Base-by-base conservation (phyloP, 2,888 invertebrate genomes). In the Dolichomitus sp. region DNA sequence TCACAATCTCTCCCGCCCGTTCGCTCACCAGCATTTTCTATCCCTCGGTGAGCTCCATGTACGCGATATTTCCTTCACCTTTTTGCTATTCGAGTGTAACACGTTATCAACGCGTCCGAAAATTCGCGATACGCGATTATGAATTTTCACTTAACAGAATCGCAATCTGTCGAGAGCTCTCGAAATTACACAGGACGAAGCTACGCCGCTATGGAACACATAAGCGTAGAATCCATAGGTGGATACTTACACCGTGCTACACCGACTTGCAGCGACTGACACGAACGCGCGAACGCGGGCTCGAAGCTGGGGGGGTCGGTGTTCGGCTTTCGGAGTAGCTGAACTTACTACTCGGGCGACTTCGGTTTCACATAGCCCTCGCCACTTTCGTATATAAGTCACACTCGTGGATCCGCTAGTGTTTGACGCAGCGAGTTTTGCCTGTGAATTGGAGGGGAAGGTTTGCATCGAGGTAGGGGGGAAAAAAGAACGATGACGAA, bases 1-100 rank as follows among this genome's bases (percentile, higher is more conserved):
- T 63, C 23, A 59, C 45, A 48, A 72, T 83, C 66, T 86, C 87
- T 90, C 88, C 87, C 89, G 89, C 88, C 86, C 87, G 89, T 90
- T 88, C 87, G 81, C 92, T 92, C 88, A 92, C 92, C 92, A 92
- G 87, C 92, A 92, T 92, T 88, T 91, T 91, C 48, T 89, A 92
- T 84, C 87, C 88, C 84, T 91, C 85, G 76, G 86, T 85, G 74
- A 87, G 85, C 89, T 86, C 87, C 91, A 90, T 90, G 87, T 82
- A 89, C 86, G 87, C 80, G 72, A 88, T 80, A 76, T 61, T 68
- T 69, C 59, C 54, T 69, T 52, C 52, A 45, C 54, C 48, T 27
- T 45, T 12, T 45, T 52, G 14, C 37, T 57, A 50, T 65, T 37
- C 40, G 23, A 61, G 11, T 19, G 4, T 23, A 40, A 12, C 68